A percentile compares a stretch with the other conserved stretches of the same genome.
phyloP scores from a whole-genome alignment of 2,113 vertebrate species.

The Martes martes region DNA sequence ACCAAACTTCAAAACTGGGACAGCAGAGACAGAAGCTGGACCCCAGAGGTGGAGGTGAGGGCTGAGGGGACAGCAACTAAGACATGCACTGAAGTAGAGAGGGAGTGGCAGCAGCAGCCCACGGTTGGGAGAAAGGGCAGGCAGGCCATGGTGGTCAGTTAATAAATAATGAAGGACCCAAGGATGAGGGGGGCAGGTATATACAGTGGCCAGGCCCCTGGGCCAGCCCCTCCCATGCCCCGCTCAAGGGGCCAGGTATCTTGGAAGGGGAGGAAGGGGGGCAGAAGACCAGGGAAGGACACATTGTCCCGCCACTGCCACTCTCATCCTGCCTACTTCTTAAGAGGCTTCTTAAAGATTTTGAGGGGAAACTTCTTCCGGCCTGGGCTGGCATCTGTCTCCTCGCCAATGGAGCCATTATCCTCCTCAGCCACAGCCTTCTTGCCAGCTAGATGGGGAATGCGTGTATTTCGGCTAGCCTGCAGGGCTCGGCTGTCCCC shows the following conservation, averaged over 20 bases:
- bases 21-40: slow-evolving; percentile 66
- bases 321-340: slow-evolving; percentile 84
- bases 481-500: slow-evolving; percentile 82
- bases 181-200: slow-evolving; percentile 43
- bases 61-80: slow-evolving; percentile 63
- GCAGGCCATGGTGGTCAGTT: slow-evolving; percentile 67
- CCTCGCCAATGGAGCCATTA: slow-evolving; percentile 93
- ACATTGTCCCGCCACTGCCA: slow-evolving; percentile 52
- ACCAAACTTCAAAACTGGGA: slow-evolving; percentile 76
- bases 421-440: slow-evolving; percentile 93
- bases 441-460: slow-evolving; percentile 95
- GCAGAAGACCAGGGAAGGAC: slow-evolving; percentile 55
- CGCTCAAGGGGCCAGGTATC: slow-evolving; percentile 28
- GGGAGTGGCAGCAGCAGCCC: slow-evolving; percentile 56
- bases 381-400: slow-evolving; percentile 91
- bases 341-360: slow-evolving; percentile 97
- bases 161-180: slow-evolving; percentile 83
- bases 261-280: background rate
- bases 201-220: slow-evolving; percentile 61
- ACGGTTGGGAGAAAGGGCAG: slow-evolving; percentile 45
- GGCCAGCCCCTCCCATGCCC: slow-evolving; percentile 35
- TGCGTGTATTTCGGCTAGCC: slow-evolving; percentile 85
- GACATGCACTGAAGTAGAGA: slow-evolving; percentile 72
- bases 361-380: slow-evolving; percentile 98
- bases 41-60: slow-evolving; percentile 57